Evolutionary conservation across 1,140 invertebrate species (phyloP), one percentile per base, ranked within the genome.

Genomic region (Drosophila prosaltans): DNA sequence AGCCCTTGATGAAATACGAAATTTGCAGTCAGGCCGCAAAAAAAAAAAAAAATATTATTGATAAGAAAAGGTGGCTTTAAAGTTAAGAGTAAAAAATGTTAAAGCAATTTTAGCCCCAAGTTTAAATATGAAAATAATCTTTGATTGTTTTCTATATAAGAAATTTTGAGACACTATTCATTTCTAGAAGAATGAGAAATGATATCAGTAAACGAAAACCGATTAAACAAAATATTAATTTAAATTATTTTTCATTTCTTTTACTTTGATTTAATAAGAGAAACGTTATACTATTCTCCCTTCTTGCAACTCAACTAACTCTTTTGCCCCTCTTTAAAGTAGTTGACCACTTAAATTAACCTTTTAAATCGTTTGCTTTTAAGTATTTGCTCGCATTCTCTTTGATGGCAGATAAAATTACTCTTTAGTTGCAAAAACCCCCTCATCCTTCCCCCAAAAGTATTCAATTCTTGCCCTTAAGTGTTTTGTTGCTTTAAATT

Each of bases 401-500:
- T 59, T 9, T 21, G 6, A 32, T 58, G 30, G 8, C 8, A 16
- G 32, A 8, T 54, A 24, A 26, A 54, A 54, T 59, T 39, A 39
- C 57, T 59, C 57, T 59, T 11, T 24, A 24, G 32, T 59, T 59
- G 32, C 57, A 3, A 16, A 21, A 32, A 1, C 32, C 6, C 6
- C 32, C 6, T 6, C 6, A 2, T 57, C 36, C 30, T 68, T 21
- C 7, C 36, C 59, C 69, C 59, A 51, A 43, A 43, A 51, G 43
- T 8, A 30, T 67, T 54, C 54, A 76, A 69, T 69, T 73, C 65
- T 74, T 57, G 60, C 41, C 16, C 30, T 26, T 54, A 65, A 75
- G 41, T 76, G 61, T 68, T 61, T 45, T 45, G 60, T 60, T 76
- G 74, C 43, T 76, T 76, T 70, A 76, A 73, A 61, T 69, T 76